These are phyloP conservation scores for Eilema sororculum DNA, from an alignment of 2,888 invertebrate species.

Conservation along the genomic window DNA sequence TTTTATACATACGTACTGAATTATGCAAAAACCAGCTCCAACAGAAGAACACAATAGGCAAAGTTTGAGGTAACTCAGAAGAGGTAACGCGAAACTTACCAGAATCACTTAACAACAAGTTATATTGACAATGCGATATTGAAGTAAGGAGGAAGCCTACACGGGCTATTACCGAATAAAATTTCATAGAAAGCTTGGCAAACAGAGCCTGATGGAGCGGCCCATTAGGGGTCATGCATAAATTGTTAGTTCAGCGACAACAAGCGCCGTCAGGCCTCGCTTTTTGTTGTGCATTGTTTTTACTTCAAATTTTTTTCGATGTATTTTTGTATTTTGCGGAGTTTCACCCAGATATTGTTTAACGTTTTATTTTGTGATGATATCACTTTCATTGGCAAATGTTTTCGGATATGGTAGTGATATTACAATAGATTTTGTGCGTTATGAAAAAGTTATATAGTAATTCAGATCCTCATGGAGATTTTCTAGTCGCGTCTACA, in stretches of 20 bases:
- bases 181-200: conserved; percentile 86
- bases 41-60: conserved; percentile 26
- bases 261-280: conserved; percentile 58
- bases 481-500: too few species aligned
- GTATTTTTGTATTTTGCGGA: conserved; percentile 28
- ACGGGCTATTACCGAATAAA: conserved; percentile 81
- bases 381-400: conserved; percentile 5
- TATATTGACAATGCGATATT: conserved; percentile 53
- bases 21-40: conserved; percentile 21
- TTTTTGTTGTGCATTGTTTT: conserved; percentile 64
- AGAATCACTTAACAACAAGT: conserved; percentile 50
- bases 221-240: conserved; percentile 85
- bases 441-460: not conserved
- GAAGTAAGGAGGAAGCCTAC: conserved; percentile 59
- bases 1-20: conserved; percentile 20
- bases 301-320: conserved; percentile 41
- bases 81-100: conserved; percentile 52
- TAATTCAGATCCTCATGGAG: too few species aligned
- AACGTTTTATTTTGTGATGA: conserved; percentile 14
- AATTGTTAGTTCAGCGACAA: conserved; percentile 83
- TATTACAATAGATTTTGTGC: not conserved
- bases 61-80: conserved; percentile 30
- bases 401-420: not conserved
- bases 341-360: conserved; percentile 17
- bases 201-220: conserved; percentile 80